Evolutionary conservation across 2,888 invertebrate species (phyloP), one percentile per base, ranked within the genome.

Genomic region (Allolobophora icterica): DNA sequence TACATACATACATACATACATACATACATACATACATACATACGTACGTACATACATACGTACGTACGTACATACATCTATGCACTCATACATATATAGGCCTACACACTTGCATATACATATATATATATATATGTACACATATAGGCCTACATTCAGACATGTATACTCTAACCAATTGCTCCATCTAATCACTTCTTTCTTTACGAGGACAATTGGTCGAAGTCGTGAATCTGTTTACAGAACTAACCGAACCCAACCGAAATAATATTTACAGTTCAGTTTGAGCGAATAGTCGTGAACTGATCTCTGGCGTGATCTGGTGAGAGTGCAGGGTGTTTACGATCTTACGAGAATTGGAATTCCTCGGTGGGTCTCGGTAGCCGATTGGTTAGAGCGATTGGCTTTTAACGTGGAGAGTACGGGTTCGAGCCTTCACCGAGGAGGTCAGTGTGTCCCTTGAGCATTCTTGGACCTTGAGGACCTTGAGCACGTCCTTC

Each of bases 1-100:
- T 42, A 84, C 84, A 89, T 35, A n/a, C 91, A 91, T 58, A 24
- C 45, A 38, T 8, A 5, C 38, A 38, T 38, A 5, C 35, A 90
- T 38, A 35, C 42, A 91, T 30, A 89, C 84, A 89, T 35, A 19
- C 90, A 90, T 42, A 34, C 52, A 83, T n/a, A 4, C n/a, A 91
- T 42, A n/a, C 34, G 90, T 52, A 58, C 87, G 83, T 38, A 24
- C 91, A 84, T 71, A 30, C 38, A 17, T 90, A 89, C 89, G 89
- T 90, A 90, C 87, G 90, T 90, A 91, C 89, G 90, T 90, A 91
- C 58, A 71, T 35, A 90, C 89, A 90, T 84, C 90, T 89, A 92
- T n/a, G n/a, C 45, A 91, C 33, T 90, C 90, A 91, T 90, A 91
- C 84, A 91, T 92, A 91, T 91, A 91, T 91, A 91, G 90, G 90